Percentiles rank a stretch among this genome's conserved stretches.
Evolutionary conservation across 2,888 invertebrate species (phyloP).

Genomic region (Papilio protenor): DNA sequence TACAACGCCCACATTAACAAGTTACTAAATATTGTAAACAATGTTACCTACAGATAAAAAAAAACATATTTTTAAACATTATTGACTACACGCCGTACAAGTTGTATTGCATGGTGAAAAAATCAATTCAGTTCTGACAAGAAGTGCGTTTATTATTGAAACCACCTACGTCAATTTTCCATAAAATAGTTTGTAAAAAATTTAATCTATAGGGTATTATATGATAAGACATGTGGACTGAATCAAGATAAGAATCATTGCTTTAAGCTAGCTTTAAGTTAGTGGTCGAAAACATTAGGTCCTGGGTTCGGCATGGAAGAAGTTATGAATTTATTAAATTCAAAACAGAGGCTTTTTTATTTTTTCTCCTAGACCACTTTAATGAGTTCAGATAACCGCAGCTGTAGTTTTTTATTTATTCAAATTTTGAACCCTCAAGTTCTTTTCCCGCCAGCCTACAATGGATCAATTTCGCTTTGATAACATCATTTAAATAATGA

Average conservation of each 20-base stretch:
- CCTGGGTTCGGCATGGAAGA: not conserved
- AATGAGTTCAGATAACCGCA: not conserved
- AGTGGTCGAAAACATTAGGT: not conserved
- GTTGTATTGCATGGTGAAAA: not conserved
- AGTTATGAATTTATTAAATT: not conserved
- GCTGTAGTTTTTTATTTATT: no score
- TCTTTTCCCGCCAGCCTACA: not conserved
- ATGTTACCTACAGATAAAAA: not conserved
- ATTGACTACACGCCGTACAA: not conserved
- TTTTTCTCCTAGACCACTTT: not conserved
- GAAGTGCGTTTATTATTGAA: not conserved
- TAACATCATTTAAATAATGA: not conserved
- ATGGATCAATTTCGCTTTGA: no score
- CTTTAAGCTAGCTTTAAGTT: not conserved
- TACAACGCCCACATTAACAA: slow-evolving; percentile 4
- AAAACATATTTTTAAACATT: not conserved
- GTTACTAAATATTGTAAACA: not conserved
- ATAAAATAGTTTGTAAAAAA: not conserved
- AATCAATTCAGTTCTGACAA: not conserved
- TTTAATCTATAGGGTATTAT: not conserved
- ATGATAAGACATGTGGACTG: not conserved
- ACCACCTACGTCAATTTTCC: not conserved
- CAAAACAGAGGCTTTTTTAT: no score
- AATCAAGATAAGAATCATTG: not conserved
- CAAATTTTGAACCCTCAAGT: not conserved